Base-by-base conservation (phyloP, 2,888 invertebrate genomes). In the Morpho deidamia region DNA sequence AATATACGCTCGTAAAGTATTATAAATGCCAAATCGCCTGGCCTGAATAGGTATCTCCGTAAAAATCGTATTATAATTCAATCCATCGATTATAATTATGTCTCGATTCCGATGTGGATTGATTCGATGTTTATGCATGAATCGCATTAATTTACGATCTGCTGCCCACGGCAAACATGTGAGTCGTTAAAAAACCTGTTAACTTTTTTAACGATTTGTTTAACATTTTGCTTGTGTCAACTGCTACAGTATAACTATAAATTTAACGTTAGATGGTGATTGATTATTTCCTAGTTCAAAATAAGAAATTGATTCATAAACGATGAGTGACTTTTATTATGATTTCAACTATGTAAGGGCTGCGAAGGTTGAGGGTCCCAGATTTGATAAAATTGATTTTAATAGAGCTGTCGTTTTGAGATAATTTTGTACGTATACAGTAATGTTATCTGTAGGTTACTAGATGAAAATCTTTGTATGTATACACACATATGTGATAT, bases 121-220 rank as follows among this genome's bases (percentile, higher is more conserved):
- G 34, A 47, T 51, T 55, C 56, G 51, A 59, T 68, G 62, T 69
- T 69, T 72, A 74, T 72, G 72, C 68, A 71, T 69, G 62, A 65
- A 62, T 57, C 55, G 57, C 57, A 39, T 44, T 40, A 39, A 55
- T 55, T 41, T 44, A 49, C 39, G 49, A 53, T 64, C 59, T 58
- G 58, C 55, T 51, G 58, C 55, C 44, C 44, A 37, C 12, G 34
- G 33, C 44, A 44, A 39, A 50, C 52, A 53, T 50, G 48, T 40
- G 46, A 9, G 46, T 34, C 44, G 14, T 44, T 47, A 51, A 48
- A 55, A 55, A 61, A 57, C 51, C 46, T 57, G 46, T 61, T 57
- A 52, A 52, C 33, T 50, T 55, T 52, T 55, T 51, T 59, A 59
- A 55, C 46, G 48, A 55, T 62, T 56, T 55, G 55, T 56, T 62